phyloP scores from a whole-genome alignment of 2,113 vertebrate genomes.

The Psettodes erumei region DNA sequence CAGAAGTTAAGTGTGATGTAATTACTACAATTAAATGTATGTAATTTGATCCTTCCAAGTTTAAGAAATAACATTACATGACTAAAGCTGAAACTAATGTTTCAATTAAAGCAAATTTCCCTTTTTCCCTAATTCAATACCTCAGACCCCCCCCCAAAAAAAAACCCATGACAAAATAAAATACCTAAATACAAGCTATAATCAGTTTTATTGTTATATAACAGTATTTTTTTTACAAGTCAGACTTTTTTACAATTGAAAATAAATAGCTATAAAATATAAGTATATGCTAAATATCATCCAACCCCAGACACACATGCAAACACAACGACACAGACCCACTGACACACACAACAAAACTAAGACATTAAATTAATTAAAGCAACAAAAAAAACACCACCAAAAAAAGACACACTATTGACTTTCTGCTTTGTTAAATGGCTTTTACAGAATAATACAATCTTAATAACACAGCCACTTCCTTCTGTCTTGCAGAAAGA shows the following conservation, averaged over 20 bases:
- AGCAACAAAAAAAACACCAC: background rate
- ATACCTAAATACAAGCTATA: background rate
- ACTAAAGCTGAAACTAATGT: background rate
- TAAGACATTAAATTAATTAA: background rate
- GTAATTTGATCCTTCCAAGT: no score
- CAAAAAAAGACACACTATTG: slow-evolving; percentile 7
- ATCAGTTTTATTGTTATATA: background rate
- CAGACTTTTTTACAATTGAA: no score
- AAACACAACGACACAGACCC: background rate
- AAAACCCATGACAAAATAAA: background rate
- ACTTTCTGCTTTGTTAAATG: background rate
- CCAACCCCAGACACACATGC: background rate
- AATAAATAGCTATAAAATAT: no score
- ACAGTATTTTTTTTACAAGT: background rate
- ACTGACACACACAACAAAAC: background rate
- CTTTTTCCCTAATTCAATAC: background rate
- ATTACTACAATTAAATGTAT: no score
- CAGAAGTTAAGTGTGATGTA: slow-evolving; percentile 2
- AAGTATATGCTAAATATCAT: background rate
- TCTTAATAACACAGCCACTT: no score
- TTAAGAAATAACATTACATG: slow-evolving; percentile 1
- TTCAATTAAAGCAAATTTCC: background rate
- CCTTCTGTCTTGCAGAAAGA: background rate
- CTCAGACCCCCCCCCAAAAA: no score
- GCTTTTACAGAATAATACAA: no score